phyloP scores from a whole-genome alignment of 2,797 vertebrate genomes.

The Champsocephalus esox region DNA sequence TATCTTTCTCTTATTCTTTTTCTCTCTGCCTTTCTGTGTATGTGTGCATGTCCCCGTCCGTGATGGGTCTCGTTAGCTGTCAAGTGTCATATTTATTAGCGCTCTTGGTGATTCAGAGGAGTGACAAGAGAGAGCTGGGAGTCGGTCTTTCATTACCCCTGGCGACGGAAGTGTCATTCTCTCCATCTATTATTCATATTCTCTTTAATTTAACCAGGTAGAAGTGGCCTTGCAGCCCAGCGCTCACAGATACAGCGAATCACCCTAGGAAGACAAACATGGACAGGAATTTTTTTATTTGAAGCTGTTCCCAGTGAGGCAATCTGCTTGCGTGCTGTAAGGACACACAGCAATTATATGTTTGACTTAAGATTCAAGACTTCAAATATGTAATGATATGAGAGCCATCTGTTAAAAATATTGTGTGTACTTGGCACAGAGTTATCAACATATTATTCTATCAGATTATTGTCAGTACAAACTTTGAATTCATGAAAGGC shows the following conservation, averaged over 20 bases:
- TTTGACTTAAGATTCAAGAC: constrained; percentile 51
- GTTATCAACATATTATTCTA: constrained; percentile 45
- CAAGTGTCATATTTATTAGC: constrained; percentile 89
- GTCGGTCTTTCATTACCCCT: constrained; percentile 85
- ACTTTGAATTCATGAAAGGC: constrained; percentile 49
- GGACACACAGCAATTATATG: constrained; percentile 64
- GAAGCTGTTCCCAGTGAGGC: constrained; percentile 49
- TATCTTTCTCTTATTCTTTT: constrained; percentile 24
- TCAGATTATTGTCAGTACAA: constrained; percentile 43
- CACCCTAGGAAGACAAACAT: constrained; percentile 69
- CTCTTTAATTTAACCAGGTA: constrained; percentile 86
- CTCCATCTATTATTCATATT: constrained; percentile 86
- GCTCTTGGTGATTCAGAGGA: constrained; percentile 82
- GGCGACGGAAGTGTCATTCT: constrained; percentile 84
- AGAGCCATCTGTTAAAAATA: constrained; percentile 62
- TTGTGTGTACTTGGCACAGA: constrained; percentile 38
- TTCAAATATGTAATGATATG: constrained; percentile 61
- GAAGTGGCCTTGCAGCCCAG: constrained; percentile 72
- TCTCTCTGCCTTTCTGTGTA: constrained; percentile 39
- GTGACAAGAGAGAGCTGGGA: constrained; percentile 82
- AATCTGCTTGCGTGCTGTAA: constrained; percentile 63
- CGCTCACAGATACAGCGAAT: constrained; percentile 65
- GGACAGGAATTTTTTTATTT: constrained; percentile 51
- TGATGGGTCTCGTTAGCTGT: constrained; percentile 84
- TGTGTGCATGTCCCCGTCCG: constrained; percentile 62